phyloP scores from a whole-genome alignment of 2,797 vertebrate genomes.

The Cuculus canorus region DNA sequence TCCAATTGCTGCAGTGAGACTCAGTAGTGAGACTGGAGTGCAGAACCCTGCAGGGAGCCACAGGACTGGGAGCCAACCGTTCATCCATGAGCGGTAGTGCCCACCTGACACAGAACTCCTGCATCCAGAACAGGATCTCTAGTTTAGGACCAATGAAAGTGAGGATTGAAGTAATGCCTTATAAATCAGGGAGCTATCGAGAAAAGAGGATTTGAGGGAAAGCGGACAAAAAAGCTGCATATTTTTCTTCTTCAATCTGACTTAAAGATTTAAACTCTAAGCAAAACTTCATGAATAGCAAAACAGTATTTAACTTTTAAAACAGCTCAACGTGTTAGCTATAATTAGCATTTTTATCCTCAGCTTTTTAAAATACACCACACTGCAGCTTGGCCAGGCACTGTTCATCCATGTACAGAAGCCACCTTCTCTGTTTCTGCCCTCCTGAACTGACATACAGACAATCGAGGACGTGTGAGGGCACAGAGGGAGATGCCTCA shows the following conservation, averaged over 20 bases:
- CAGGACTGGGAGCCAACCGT: neutral
- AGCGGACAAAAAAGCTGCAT: neutral
- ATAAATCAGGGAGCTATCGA: neutral
- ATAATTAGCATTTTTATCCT: neutral
- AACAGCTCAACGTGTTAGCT: neutral
- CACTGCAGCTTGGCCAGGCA: neutral
- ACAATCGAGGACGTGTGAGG: neutral
- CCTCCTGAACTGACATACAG: neutral
- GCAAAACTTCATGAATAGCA: neutral
- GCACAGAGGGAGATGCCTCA: neutral
- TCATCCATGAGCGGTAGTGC: neutral
- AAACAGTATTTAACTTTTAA: neutral
- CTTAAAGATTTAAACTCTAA: neutral
- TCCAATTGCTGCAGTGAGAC: slow-evolving; percentile 11
- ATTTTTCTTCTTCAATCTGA: neutral
- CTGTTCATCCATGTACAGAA: neutral
- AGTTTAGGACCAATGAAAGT: neutral
- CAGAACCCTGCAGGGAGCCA: neutral
- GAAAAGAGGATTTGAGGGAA: slow-evolving; percentile 44
- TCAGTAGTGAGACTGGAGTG: neutral
- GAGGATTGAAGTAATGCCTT: slow-evolving; percentile 37
- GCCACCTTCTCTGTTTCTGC: neutral
- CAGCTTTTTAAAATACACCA: neutral
- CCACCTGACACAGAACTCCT: neutral
- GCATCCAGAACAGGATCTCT: neutral